Base-by-base conservation (phyloP, 1,140 invertebrate species). In the Caenorhabditis latens region DNA sequence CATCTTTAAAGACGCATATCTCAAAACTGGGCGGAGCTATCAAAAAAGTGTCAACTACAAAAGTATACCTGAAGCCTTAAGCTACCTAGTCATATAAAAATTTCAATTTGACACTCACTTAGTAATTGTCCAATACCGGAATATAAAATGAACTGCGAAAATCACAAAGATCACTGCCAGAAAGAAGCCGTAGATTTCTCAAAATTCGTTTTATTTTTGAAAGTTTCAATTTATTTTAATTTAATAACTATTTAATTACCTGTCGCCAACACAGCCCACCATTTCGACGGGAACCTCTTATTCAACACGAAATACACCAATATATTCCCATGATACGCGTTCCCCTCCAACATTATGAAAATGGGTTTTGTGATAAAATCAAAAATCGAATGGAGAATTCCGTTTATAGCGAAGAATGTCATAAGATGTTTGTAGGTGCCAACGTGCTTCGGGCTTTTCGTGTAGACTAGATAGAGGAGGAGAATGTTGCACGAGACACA, bases 71-170 rank as follows among this genome's bases (percentile, higher is more conserved):
- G 1, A 32, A 32, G 32, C 2, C 32, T 32, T 32, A 32, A 32
- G 32, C 32, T 32, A 32, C 2, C 32, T 32, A 32, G 32, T 32
- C 32, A 32, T 32, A 32, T 32, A 32, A 32, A 32, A 32, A 32
- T 32, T 32, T 32, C 32, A 32, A 32, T 32, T 32, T 32, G 32
- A 32, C 32, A 32, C 57, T n/a, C 3, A 65, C 61, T 65, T 65
- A 8, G 61, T 65, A 65, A 65, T 65, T 65, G 61, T 65, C 61
- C 61, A 65, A 40, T 65, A 65, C 9, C 61, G 61, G 16, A 65
- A 65, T 40, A 65, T 65, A 24, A 65, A 65, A 24, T 65, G 61
- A 14, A 65, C 61, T 2, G 61, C 61, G 40, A 65, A 65, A 40
- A 65, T 65, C 21, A 65, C 61, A 65, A 65, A 65, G 40, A 65